phyloP scores from a whole-genome alignment of 2,888 invertebrate genomes.

The Tetramorium bicarinatum region DNA sequence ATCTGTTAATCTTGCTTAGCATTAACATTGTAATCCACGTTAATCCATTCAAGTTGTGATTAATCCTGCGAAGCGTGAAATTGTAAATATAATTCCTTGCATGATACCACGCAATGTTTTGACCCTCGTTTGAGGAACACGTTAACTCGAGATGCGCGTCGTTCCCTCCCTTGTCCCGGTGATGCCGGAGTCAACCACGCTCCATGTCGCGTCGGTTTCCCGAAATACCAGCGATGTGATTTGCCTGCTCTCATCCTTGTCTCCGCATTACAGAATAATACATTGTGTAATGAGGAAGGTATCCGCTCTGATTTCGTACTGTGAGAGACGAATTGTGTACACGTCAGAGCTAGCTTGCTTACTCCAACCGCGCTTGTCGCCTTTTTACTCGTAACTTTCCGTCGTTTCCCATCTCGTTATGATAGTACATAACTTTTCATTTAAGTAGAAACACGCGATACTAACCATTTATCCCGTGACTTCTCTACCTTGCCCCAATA shows the following conservation, averaged over 20 bases:
- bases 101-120: constrained; percentile 23
- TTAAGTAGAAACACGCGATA: neutral
- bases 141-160: constrained; percentile 5
- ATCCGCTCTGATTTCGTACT: neutral
- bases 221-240: constrained; percentile 45
- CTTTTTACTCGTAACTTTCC: neutral
- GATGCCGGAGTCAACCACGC: constrained; percentile 36
- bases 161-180: neutral
- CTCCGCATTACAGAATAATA: neutral
- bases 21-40: neutral
- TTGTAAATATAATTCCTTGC: constrained; percentile 60
- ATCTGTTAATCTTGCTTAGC: neutral
- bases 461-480: neutral
- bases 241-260: neutral
- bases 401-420: neutral
- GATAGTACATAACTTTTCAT: constrained; percentile 4
- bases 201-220: constrained; percentile 48
- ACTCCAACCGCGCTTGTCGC: neutral
- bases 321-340: neutral
- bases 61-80: constrained; percentile 19
- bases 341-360: neutral
- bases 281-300: neutral
- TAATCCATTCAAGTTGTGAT: constrained; percentile 29
- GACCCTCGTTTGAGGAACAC: constrained; percentile 23
- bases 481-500: constrained; percentile 25